Evolutionary conservation across 2,797 vertebrate genomes (phyloP), one percentile per base, ranked within the genome.

Genomic region (Anguilla marmorata): DNA sequence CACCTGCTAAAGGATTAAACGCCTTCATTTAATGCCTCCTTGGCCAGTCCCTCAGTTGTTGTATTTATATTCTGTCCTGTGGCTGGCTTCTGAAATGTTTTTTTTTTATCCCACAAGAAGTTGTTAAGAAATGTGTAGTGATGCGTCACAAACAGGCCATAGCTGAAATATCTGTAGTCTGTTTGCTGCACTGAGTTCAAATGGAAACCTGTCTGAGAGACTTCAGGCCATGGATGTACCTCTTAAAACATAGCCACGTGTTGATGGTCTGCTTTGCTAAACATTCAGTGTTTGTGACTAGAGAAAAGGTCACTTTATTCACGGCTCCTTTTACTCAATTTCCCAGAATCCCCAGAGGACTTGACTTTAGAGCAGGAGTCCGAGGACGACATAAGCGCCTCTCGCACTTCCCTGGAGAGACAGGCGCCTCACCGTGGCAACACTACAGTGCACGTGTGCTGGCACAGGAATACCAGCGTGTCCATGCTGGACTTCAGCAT

Each of bases 401-500:
- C 97, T 0, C 97, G 97, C 90, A 97, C 96, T 3, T 99, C 98
- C 4, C 95, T 98, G 88, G 98, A 99, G 94, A 97, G 98, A 88
- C 98, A 98, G 91, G 96, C 97, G 87, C 97, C 96, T 12, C 96
- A 96, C 91, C 96, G 96, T 76, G 96, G 96, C 91, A 97, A 97
- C 94, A 97, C 96, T 60, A 96, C 96, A 92, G 96, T 97, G 91
- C 96, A 97, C 45, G 96, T 97, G 90, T 97, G 96, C 93, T 97
- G 96, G 96, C 96, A 97, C 91, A 95, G 96, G 90, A 97, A 96
- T 92, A 96, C 96, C 93, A 97, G 96, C 74, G 96, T 97, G 89
- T 97, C 96, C 90, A 96, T 97, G 96, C 94, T 99, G 96, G 98
- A 99, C 96, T 98, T 98, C 90, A 99, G 98, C 90, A 93, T 98